phyloP scores from a whole-genome alignment of 2,113 vertebrate species.

The Amblyornis subalaris region DNA sequence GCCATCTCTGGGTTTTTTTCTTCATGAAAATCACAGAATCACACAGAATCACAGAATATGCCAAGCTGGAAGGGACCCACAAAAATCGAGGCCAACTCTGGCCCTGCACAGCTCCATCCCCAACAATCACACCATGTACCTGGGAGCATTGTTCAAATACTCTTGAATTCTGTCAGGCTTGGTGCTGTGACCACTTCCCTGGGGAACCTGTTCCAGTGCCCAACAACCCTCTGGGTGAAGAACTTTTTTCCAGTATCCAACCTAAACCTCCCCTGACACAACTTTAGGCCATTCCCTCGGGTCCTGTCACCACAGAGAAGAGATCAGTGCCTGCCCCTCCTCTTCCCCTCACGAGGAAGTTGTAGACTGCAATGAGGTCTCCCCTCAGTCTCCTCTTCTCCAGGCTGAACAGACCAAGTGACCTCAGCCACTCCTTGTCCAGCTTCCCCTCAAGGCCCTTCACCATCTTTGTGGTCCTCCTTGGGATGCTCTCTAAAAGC shows the following conservation, averaged over 20 bases:
- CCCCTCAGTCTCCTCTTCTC: background rate
- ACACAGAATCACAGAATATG: background rate
- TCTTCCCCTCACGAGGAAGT: no score
- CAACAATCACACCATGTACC: background rate
- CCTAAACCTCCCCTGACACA: no score
- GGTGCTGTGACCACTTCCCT: background rate
- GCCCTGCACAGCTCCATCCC: background rate
- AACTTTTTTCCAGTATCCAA: background rate
- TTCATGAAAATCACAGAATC: background rate
- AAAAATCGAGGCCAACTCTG: accelerated
- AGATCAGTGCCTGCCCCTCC: background rate
- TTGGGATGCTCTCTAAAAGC: background rate
- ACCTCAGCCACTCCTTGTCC: background rate
- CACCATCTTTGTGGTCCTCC: background rate
- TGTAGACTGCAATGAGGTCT: background rate
- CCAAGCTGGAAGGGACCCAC: background rate
- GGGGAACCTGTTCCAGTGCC: background rate
- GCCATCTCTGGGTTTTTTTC: background rate
- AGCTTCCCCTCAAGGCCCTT: background rate
- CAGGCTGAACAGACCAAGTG: background rate
- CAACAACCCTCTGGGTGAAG: no score
- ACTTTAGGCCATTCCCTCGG: accelerated
- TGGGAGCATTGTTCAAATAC: background rate
- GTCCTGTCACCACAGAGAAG: no score
- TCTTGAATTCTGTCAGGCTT: background rate